Base-by-base conservation (phyloP, 2,888 invertebrate species). In the Xestia xanthographa region DNA sequence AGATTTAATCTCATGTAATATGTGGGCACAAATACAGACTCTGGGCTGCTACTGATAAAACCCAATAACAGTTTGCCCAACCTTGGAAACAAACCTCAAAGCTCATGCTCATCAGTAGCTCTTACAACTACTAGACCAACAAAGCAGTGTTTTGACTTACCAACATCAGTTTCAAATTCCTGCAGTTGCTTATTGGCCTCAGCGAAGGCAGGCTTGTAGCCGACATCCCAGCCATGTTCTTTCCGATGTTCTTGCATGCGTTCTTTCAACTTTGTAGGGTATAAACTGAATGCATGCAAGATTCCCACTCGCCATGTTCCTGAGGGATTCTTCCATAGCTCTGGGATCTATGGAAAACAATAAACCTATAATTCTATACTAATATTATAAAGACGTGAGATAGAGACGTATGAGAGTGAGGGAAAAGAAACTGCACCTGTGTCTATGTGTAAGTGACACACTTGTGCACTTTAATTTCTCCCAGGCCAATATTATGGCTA, bases 221-320 rank as follows among this genome's bases (percentile, higher is more conserved):
- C 97, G 53, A 98, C 97, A 93, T 99, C 99, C 99, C 99, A 99
- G 34, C 97, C 91, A 87, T 98, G 98, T 87, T 98, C 97, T 90
- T 98, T 98, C 9, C 98, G 97, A 85, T 98, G 98, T 82, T 97
- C 98, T 81, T 97, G 97, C 74, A 99, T 97, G 74, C 99, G 97
- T 83, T 99, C 99, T 86, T 97, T 97, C 60, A 99, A 96, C 91
- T 98, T 97, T 66, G 98, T 97, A 0, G 99, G 99, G 94, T 99
- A 99, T 58, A 99, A 95, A 89, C 98, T 98, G 93, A 97, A 98
- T 4, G 98, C 97, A 91, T 98, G 97, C 92, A 99, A 98, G 0
- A 99, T 95, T 8, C 99, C 99, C 77, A 99, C 97, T 83, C 98
- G 98, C 96, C 98, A 99, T 82, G 98, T 97, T 45, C 98, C 98